Conservation (phyloP, 2,113 vertebrate genomes). For the Psittacula cyanocephala region DNA sequence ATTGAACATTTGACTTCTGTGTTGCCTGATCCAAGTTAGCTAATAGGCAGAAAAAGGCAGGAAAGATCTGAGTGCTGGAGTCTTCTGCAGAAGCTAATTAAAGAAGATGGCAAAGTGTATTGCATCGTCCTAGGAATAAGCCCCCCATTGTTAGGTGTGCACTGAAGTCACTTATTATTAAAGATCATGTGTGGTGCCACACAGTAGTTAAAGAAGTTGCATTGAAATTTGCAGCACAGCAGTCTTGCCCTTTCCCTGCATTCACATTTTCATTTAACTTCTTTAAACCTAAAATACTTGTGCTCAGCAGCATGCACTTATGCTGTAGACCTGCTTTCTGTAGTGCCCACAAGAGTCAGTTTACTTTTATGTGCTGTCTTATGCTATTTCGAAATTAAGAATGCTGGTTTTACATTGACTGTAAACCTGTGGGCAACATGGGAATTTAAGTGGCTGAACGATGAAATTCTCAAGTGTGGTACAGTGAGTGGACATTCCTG, state of each 20-base stretch:
- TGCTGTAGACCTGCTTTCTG: background rate
- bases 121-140: background rate
- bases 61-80: background rate
- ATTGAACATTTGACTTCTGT: background rate
- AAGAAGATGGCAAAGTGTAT: background rate
- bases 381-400: background rate
- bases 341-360: background rate
- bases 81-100: background rate
- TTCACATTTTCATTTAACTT: background rate
- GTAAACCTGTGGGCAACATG: background rate
- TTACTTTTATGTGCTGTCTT: background rate
- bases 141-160: background rate
- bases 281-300: background rate
- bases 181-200: background rate
- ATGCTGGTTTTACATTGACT: background rate
- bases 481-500: background rate
- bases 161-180: background rate
- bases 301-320: slow-evolving; percentile 10
- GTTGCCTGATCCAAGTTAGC: background rate
- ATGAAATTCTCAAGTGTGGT: background rate
- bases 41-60: background rate
- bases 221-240: background rate
- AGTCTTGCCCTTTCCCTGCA: background rate
- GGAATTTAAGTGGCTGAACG: background rate
- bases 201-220: background rate